A percentile compares a stretch with the other conserved stretches of the same genome.
These are phyloP conservation scores for Bactericera cockerelli DNA, from an alignment of 1,140 invertebrate genomes.

Conservation along the genomic window DNA sequence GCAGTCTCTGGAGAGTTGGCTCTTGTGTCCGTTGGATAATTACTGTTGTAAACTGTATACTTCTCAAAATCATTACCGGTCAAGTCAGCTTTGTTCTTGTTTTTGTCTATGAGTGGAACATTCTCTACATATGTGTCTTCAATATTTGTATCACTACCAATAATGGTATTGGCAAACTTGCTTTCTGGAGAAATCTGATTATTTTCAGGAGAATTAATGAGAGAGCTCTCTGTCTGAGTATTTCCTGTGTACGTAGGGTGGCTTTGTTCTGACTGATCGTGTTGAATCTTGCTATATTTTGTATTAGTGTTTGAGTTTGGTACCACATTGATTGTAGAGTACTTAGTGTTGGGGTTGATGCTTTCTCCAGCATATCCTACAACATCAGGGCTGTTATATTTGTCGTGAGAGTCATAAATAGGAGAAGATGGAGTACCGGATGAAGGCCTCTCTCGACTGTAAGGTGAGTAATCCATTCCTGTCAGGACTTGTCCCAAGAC, in stretches of 20 bases:
- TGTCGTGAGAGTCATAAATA: constrained; percentile 16
- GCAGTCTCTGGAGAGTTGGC: not conserved
- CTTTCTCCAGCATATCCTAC: constrained; percentile 17
- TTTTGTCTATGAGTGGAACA: not conserved
- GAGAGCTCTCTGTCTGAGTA: not conserved
- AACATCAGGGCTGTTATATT: constrained; percentile 11
- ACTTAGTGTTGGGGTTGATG: constrained; percentile 17
- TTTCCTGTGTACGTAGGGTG: not conserved
- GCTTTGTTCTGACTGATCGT: not conserved
- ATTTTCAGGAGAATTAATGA: not conserved
- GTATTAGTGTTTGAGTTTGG: constrained; percentile 15
- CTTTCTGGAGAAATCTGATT: constrained; percentile 1
- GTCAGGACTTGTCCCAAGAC: constrained; percentile 53
- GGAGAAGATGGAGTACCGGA: not conserved
- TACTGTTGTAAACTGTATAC: not conserved
- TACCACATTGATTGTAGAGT: constrained; percentile 14
- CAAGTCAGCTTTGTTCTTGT: not conserved
- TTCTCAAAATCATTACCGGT: not conserved
- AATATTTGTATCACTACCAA: not conserved
- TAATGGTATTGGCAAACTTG: not conserved
- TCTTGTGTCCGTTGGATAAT: not conserved
- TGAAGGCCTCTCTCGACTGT: constrained; percentile 16
- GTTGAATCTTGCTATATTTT: not conserved
- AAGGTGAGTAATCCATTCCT: constrained; percentile 29
- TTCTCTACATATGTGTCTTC: not conserved